Base-by-base conservation (phyloP, 2,113 vertebrate species). In the Ondatra zibethicus region DNA sequence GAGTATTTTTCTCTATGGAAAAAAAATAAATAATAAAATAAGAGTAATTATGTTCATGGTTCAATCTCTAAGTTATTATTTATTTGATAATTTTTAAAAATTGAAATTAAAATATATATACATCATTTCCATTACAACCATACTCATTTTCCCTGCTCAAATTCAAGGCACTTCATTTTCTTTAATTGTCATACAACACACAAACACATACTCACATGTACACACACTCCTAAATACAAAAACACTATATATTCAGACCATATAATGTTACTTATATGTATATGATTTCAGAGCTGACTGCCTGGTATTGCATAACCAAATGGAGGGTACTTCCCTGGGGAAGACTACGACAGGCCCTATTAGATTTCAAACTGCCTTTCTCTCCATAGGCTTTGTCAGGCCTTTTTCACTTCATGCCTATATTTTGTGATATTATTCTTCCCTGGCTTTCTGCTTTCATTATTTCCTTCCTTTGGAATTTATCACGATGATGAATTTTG, bases 1-100 rank as follows among this genome's bases (percentile, higher is more conserved):
- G 11, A 93, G 14, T 88, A 2, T 31, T 50, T 47, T n/a, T 27
- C 19, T 82, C 65, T 80, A 33, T 33, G 27, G 25, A 89, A 95
- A 89, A 81, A 94, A 91, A 14, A 61, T 50, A 23, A 73, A 87
- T 81, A 55, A 89, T 89, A 13, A 93, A 91, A 93, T 75, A 47
- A 76, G 36, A 94, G 7, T n/a, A 94, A 27, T 19, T 42, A 52
- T 61, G 31, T 82, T 94, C 39, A 42, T 89, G 36, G 11, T 33
- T 50, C 2, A 77, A 66, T 92, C 27, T 94, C 36, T 90, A 65
- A 65, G 25, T 85, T 45, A 42, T 39, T 42, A 4, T 45, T 63
- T 45, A 45, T 19, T 58, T 81, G 19, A n/a, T 70, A 5, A 14
- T 31, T 14, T 61, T 65, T 39, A 39, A 39, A 39, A n/a, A 9